These are phyloP conservation scores for Disparrhopalites patrizii DNA, from an alignment of 2,888 invertebrate species.

Conservation along the genomic window DNA sequence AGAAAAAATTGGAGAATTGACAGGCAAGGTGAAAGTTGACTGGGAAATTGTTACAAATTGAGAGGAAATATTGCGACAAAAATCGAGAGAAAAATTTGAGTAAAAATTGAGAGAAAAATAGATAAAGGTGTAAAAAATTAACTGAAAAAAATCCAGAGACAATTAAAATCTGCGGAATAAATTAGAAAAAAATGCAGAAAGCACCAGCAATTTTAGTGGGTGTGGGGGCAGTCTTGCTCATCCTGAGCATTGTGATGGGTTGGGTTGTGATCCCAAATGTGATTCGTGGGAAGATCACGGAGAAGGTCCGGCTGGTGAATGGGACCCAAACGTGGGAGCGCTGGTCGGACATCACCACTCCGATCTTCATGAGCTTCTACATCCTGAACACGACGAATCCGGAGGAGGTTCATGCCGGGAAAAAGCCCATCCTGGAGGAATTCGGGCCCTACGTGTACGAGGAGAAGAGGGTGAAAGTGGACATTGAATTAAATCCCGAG, in stretches of 20 bases:
- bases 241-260: slow-evolving; percentile 15
- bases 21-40: too few relatives aligned
- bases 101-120: too few relatives aligned
- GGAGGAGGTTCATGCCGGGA: slow-evolving; percentile 30
- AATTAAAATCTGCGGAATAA: neutral
- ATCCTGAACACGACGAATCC: slow-evolving; percentile 47
- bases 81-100: too few relatives aligned
- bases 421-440: slow-evolving; percentile 31
- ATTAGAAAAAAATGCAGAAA: slow-evolving; percentile 21
- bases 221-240: slow-evolving; percentile 12
- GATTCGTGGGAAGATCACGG: slow-evolving; percentile 23
- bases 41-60: too few relatives aligned
- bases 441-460: slow-evolving; percentile 40
- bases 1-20: too few relatives aligned
- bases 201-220: slow-evolving; percentile 18
- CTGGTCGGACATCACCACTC: slow-evolving; percentile 42
- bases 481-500: slow-evolving; percentile 30
- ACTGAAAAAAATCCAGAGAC: neutral
- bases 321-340: slow-evolving; percentile 43
- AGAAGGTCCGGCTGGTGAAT: slow-evolving; percentile 28
- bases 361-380: slow-evolving; percentile 39
- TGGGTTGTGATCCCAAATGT: slow-evolving; percentile 22
- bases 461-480: slow-evolving; percentile 38
- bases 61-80: too few relatives aligned
- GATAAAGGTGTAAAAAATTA: too few relatives aligned